Evolutionary conservation across 2,797 vertebrate genomes (phyloP).

Genomic region (Pseudomugil tenellus): DNA sequence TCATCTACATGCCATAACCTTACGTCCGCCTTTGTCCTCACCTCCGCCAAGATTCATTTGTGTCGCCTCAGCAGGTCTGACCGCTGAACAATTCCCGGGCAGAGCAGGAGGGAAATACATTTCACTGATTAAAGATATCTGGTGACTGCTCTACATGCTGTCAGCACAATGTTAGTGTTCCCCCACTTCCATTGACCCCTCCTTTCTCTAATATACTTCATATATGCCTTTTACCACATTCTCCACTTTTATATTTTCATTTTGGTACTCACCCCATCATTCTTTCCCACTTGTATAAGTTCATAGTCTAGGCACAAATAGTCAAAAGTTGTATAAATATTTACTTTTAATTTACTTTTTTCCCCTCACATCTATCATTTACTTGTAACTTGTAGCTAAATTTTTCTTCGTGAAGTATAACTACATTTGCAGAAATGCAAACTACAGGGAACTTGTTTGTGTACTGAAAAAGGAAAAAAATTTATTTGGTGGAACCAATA

Average conservation of each 20-base stretch:
- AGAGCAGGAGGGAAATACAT: constrained; percentile 80
- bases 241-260: constrained; percentile 21
- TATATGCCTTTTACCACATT: constrained; percentile 36
- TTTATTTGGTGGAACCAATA: constrained; percentile 11
- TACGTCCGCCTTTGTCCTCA: constrained; percentile 85
- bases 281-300: neutral
- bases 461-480: constrained; percentile 9
- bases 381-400: neutral
- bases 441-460: neutral
- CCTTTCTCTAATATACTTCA: constrained; percentile 35
- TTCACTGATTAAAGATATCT: constrained; percentile 86
- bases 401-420: neutral
- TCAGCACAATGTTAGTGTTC: constrained; percentile 76
- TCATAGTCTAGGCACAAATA: neutral
- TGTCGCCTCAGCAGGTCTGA: constrained; percentile 83
- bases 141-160: constrained; percentile 81
- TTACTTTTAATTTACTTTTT: neutral
- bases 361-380: neutral
- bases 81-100: constrained; percentile 78
- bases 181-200: constrained; percentile 43
- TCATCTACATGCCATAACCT: constrained; percentile 87
- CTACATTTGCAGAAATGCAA: neutral
- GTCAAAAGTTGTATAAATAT: neutral
- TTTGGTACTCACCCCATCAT: neutral
- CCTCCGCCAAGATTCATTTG: constrained; percentile 84